phyloP scores from a whole-genome alignment of 2,113 vertebrate genomes.

The Rhadina sibilatrix region DNA sequence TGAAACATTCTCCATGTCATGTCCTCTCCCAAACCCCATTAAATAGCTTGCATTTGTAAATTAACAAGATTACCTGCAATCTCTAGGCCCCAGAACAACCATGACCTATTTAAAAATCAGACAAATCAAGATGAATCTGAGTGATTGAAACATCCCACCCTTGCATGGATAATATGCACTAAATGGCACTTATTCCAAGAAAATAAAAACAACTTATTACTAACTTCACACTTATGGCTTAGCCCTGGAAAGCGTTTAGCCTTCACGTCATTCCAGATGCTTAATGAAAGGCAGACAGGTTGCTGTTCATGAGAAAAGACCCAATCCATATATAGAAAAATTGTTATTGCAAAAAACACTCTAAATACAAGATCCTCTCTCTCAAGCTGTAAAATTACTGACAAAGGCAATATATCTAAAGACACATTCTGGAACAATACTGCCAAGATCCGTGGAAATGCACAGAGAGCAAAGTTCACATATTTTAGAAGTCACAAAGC shows the following conservation, averaged over 20 bases:
- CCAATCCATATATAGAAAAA: neutral
- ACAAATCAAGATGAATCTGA: neutral
- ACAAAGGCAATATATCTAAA: neutral
- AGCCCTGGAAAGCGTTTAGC: neutral
- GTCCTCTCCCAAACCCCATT: neutral
- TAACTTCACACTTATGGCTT: neutral
- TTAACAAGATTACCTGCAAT: neutral
- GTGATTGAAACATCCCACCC: neutral
- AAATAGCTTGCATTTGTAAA: neutral
- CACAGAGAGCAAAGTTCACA: neutral
- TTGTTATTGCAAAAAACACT: neutral
- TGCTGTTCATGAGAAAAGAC: neutral
- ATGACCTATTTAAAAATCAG: neutral
- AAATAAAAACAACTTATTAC: neutral
- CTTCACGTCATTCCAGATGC: neutral
- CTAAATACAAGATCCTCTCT: neutral
- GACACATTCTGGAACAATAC: neutral
- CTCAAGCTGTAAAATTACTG: neutral
- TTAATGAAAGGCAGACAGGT: neutral
- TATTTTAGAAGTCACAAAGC: neutral
- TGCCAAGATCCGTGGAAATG: neutral
- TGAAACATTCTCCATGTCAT: neutral
- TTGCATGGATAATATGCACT: neutral
- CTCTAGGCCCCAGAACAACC: neutral
- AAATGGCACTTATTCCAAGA: neutral